A percentile compares a stretch with the other conserved stretches of the same genome.
phyloP scores from a whole-genome alignment of 1,140 invertebrate species.

The Bursaphelenchus mucronatus region DNA sequence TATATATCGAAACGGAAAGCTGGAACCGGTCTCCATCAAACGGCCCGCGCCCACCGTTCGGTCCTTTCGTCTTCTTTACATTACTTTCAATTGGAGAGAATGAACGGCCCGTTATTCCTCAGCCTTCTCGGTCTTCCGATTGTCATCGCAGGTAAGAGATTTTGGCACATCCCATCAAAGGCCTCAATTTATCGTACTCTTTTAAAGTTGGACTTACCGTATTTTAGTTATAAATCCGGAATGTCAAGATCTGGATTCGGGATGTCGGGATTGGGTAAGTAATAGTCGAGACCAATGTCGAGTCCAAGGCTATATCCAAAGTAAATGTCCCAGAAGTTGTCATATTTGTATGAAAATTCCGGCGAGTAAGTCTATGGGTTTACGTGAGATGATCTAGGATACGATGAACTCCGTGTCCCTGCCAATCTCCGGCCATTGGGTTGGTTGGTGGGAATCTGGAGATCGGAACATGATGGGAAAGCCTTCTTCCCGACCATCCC shows the following conservation, averaged over 20 bases:
- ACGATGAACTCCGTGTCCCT: conserved; percentile 45
- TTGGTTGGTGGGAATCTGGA: conserved; percentile 56
- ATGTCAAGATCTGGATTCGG: conserved; percentile 36
- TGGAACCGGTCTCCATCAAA: too few species aligned
- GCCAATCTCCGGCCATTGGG: conserved; percentile 41
- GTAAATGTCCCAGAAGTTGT: conserved; percentile 27
- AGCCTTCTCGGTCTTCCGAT: too few species aligned
- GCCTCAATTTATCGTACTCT: too few species aligned
- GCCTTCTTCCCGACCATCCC: conserved; percentile 51
- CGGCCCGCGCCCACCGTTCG: too few species aligned
- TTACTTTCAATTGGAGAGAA: too few species aligned
- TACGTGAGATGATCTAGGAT: conserved; percentile 37
- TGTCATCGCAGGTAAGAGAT: too few species aligned
- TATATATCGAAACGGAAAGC: too few species aligned
- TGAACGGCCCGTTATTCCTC: too few species aligned
- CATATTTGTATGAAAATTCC: conserved; percentile 14
- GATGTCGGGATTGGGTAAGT: conserved; percentile 46
- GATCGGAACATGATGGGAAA: conserved; percentile 57
- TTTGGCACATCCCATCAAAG: too few species aligned
- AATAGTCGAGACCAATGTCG: conserved; percentile 27
- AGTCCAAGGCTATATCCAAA: conserved; percentile 42
- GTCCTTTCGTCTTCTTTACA: too few species aligned
- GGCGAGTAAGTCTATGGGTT: conserved; percentile 3
- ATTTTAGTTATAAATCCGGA: conserved; percentile 21
- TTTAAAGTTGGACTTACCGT: too few species aligned